Evolutionary conservation across 1,140 invertebrate species (phyloP).

Genomic region (Heliconius eleuchia): DNA sequence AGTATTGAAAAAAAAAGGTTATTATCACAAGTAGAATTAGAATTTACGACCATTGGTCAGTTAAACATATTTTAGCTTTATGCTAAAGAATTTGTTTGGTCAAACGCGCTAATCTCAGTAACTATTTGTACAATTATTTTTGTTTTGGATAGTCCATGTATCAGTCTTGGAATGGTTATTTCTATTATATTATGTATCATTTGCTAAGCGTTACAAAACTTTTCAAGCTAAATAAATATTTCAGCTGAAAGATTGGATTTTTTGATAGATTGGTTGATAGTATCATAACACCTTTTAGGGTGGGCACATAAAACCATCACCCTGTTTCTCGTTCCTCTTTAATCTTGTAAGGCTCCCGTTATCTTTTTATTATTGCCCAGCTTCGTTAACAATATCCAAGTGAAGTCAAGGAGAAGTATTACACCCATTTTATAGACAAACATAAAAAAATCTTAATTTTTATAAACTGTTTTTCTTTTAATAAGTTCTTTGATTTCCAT

Average conservation of each 20-base stretch:
- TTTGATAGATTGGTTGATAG: background rate
- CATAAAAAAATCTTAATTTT: background rate
- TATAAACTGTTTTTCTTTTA: background rate
- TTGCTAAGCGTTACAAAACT: too few relatives aligned
- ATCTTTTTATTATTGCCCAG: background rate
- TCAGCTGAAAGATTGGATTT: background rate
- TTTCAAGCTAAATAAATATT: background rate
- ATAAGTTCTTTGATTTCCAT: too few relatives aligned
- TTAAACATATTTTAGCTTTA: too few relatives aligned
- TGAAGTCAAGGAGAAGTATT: background rate
- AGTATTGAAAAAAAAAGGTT: too few relatives aligned
- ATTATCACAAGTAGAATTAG: too few relatives aligned
- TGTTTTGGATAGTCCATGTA: too few relatives aligned
- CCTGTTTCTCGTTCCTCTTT: background rate
- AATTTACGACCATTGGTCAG: too few relatives aligned
- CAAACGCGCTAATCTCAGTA: too few relatives aligned
- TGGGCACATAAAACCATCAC: background rate
- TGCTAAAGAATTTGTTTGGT: too few relatives aligned
- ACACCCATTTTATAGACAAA: background rate
- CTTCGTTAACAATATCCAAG: background rate
- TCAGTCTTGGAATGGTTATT: too few relatives aligned
- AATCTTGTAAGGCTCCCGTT: background rate
- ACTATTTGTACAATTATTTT: too few relatives aligned
- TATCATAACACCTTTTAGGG: slow-evolving; percentile 1
- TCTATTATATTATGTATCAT: too few relatives aligned